Percentiles rank a stretch among this genome's conserved stretches.
Evolutionary conservation across 2,888 invertebrate genomes (phyloP).

Genomic region (Eueremaeus valkanovi): DNA sequence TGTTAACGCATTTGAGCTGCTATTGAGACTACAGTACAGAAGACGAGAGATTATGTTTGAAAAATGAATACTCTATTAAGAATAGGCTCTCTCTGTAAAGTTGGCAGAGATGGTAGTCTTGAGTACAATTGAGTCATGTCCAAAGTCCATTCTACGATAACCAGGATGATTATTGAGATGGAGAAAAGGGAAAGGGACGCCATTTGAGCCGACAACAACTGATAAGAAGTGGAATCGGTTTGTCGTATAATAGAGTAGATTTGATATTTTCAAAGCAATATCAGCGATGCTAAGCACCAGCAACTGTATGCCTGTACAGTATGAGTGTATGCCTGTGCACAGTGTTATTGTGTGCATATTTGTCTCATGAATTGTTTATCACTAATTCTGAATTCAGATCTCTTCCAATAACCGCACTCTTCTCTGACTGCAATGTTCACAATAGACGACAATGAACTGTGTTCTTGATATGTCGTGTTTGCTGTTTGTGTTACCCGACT

Average conservation of each 20-base stretch:
- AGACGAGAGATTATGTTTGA: not conserved
- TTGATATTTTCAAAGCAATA: not conserved
- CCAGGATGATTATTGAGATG: not conserved
- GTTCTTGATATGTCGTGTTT: constrained; percentile 8
- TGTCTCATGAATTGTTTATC: constrained; percentile 26
- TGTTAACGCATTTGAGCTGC: too few species aligned
- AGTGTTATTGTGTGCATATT: too few species aligned
- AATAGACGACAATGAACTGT: constrained; percentile 22
- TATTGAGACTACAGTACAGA: not conserved
- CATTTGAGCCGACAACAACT: constrained; percentile 11
- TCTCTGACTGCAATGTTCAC: not conserved
- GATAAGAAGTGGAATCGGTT: not conserved
- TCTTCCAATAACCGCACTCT: constrained; percentile 22
- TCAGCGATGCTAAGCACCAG: constrained; percentile 18
- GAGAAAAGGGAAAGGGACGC: constrained; percentile 30
- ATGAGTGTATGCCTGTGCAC: too few species aligned
- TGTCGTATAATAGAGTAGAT: not conserved
- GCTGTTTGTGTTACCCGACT: too few species aligned
- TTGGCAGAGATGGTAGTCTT: not conserved
- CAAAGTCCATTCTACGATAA: constrained; percentile 8
- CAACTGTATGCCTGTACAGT: not conserved
- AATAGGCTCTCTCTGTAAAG: not conserved
- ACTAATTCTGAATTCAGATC: constrained; percentile 9
- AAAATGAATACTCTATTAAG: not conserved
- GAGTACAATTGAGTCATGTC: constrained; percentile 2